These are phyloP conservation scores for Philypnodon macrostomus DNA, from an alignment of 2,797 vertebrate genomes.

Conservation along the genomic window DNA sequence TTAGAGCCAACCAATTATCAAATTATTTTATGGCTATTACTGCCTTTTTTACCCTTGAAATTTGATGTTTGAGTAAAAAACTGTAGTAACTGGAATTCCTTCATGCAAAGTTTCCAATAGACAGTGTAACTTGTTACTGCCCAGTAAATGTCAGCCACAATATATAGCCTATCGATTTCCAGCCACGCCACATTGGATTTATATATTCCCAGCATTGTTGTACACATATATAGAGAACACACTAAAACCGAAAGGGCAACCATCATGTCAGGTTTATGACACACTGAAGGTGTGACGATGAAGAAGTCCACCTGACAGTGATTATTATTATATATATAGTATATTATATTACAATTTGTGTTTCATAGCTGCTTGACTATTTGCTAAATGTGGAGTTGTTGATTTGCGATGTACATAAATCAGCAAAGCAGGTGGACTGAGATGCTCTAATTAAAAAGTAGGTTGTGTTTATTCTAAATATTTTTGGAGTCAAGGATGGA, in stretches of 20 bases:
- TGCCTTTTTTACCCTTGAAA: too few relatives aligned
- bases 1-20: too few relatives aligned
- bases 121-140: constrained; percentile 27
- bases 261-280: constrained; percentile 25
- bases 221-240: constrained; percentile 23
- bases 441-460: constrained; percentile 6
- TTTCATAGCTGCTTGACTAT: neutral
- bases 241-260: constrained; percentile 18
- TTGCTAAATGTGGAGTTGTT: constrained; percentile 7
- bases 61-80: neutral
- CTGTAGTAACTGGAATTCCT: constrained; percentile 11
- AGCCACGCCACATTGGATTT: constrained; percentile 21
- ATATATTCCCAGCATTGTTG: constrained; percentile 21
- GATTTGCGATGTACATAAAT: constrained; percentile 12
- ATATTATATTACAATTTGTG: too few relatives aligned
- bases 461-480: constrained; percentile 8
- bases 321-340: too few relatives aligned
- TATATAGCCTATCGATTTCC: constrained; percentile 37
- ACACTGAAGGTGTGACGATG: constrained; percentile 13
- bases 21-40: too few relatives aligned
- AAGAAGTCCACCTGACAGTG: neutral
- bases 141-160: constrained; percentile 33
- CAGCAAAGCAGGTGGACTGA: constrained; percentile 6
- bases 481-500: neutral
- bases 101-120: constrained; percentile 34